Evolutionary conservation across 2,888 invertebrate genomes (phyloP).

Genomic region (Lepidocyrtinus sp.): DNA sequence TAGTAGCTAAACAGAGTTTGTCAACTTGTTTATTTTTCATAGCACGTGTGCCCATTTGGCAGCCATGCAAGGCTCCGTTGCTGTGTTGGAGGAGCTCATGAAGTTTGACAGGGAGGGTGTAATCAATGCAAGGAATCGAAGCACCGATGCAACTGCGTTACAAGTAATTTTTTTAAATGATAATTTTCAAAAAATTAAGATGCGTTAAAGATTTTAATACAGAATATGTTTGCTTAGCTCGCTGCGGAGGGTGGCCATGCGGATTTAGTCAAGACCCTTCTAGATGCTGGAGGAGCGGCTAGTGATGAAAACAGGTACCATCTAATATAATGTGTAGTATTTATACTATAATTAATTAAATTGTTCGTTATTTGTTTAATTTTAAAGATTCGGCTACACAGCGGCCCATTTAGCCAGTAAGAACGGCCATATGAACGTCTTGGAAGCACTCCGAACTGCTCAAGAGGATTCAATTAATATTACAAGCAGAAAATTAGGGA

Average conservation of each 20-base stretch:
- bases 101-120: slow-evolving; percentile 97
- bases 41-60: slow-evolving; percentile 99
- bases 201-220: too few species aligned
- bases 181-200: too few species aligned
- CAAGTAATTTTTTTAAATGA: too few species aligned
- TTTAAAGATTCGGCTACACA: slow-evolving; percentile 95
- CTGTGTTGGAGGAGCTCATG: slow-evolving; percentile 98
- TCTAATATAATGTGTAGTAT: too few species aligned
- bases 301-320: slow-evolving; percentile 96
- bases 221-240: too few species aligned
- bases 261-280: slow-evolving; percentile 89
- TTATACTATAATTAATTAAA: too few species aligned
- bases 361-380: too few species aligned
- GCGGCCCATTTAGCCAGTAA: slow-evolving; percentile 85
- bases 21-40: too few species aligned
- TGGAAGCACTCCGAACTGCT: slow-evolving; percentile 84
- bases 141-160: slow-evolving; percentile 96
- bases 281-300: slow-evolving; percentile 93
- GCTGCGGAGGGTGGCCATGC: slow-evolving; percentile 99
- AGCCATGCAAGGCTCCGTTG: slow-evolving; percentile 92
- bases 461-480: slow-evolving; percentile 77
- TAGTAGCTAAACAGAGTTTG: background rate
- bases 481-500: slow-evolving; percentile 94
- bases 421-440: slow-evolving; percentile 93
- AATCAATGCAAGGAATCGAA: slow-evolving; percentile 95